Base-by-base conservation (phyloP, 2,113 vertebrate species). In the Taurulus bubalis region DNA sequence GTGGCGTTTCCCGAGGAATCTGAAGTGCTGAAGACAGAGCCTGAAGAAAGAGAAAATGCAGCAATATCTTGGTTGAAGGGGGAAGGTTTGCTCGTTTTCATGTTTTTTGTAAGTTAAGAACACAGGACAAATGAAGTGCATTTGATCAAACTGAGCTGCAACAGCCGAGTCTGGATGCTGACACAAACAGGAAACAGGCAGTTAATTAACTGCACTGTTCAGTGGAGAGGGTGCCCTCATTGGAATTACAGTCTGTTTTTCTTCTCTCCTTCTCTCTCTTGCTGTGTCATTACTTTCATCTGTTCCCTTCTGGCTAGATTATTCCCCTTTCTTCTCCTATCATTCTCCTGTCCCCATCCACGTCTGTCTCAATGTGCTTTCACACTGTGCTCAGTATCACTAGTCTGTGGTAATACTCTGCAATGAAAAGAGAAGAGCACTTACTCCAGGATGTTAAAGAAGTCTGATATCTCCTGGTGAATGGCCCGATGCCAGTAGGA, bases 361-460 rank as follows among this genome's bases (percentile, higher is more conserved):
- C 3, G 26, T 69, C 11, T 74, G 40, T 53, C 60, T 77, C 15
- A 24, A 47, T 32, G 20, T 72, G 16, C 45, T 30, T 45, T 47
- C 65, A 14, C 32, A 51, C 22, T 28, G 77, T 75, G 53, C 42
- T 42, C 3, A 56, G 16, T 42, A 67, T 68, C 7, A 18, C 53
- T 26, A 45, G 62, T 60, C 66, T 12, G 40, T 34, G 59, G n/a
- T 40, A 51, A 73, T 20, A 62, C 47, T 71, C 34, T 72, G 47
- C 51, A 26, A 40, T 10, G 28, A 79, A 45, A 7, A 73, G 67
- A 64, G 14, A 36, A 28, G 16, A 85, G 36, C 87, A 95, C 98
- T 97, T 95, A 99, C 98, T 99, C 98, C 86, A 99, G 93, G 91
- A 99, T 98, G 95, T 96, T 97, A 93, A 99, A 99, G 92, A 99